phyloP scores from a whole-genome alignment of 1,140 invertebrate genomes.

The Drosophila pruinosa region DNA sequence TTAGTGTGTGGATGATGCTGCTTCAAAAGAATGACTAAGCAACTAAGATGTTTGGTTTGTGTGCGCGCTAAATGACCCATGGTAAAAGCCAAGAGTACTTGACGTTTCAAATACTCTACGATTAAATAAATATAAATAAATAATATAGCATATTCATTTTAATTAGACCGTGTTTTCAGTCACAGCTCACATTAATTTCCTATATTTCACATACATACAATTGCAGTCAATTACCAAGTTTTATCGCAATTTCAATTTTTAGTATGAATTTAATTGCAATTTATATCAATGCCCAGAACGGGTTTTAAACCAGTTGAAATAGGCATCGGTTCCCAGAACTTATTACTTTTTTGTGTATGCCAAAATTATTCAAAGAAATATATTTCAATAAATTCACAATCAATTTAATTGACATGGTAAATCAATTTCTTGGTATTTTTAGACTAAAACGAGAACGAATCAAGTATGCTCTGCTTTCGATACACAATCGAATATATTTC shows the following conservation, averaged over 20 bases:
- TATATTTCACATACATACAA: not conserved
- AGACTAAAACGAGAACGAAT: not conserved
- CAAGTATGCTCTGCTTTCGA: too few species aligned
- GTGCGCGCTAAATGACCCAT: slow-evolving; percentile 9
- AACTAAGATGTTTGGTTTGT: not conserved
- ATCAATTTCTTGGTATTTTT: not conserved
- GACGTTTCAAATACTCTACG: not conserved
- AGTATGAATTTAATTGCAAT: not conserved
- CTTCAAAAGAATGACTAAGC: slow-evolving; percentile 9
- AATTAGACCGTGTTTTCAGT: too few species aligned
- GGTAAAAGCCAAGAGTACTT: not conserved
- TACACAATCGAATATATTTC: too few species aligned
- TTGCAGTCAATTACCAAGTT: too few species aligned
- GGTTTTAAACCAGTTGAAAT: not conserved
- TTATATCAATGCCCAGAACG: not conserved
- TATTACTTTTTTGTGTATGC: not conserved
- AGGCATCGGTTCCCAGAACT: not conserved
- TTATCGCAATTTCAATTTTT: not conserved
- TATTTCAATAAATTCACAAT: not conserved
- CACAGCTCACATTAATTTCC: too few species aligned
- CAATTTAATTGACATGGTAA: not conserved
- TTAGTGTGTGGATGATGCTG: slow-evolving; percentile 14
- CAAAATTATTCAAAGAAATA: not conserved
- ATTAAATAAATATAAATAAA: too few species aligned
- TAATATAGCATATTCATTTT: too few species aligned